Percentiles rank a stretch among this genome's conserved stretches.
Conservation (phyloP, 2,888 invertebrate genomes). For the Euproctis similis region DNA sequence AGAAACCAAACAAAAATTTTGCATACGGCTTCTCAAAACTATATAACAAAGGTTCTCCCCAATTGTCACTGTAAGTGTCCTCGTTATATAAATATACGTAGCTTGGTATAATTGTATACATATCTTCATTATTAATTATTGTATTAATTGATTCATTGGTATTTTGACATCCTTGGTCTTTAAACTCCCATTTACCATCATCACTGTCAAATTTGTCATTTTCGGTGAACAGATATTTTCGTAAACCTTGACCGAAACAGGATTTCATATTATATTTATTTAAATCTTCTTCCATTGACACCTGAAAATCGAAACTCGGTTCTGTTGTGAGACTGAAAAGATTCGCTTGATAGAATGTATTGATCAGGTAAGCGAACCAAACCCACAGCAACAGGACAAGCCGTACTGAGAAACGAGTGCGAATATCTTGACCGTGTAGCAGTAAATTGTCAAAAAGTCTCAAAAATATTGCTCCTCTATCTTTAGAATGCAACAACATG, state of each 20-base stretch:
- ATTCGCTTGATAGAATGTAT: slow-evolving; percentile 25
- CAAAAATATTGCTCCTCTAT: slow-evolving; percentile 20
- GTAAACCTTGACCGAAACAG: slow-evolving; percentile 34
- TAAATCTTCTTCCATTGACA: slow-evolving; percentile 27
- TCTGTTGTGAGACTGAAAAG: slow-evolving; percentile 30
- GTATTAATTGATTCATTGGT: neutral
- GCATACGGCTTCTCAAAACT: slow-evolving; percentile 7
- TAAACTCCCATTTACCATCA: neutral
- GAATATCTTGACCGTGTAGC: slow-evolving; percentile 18
- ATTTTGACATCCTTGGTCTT: slow-evolving; percentile 12
- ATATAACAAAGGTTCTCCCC: slow-evolving; percentile 4
- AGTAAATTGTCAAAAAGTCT: slow-evolving; percentile 28
- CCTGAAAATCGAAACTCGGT: slow-evolving; percentile 28
- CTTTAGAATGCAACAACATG: slow-evolving; percentile 11
- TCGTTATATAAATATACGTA: slow-evolving; percentile 2
- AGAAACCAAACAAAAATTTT: slow-evolving; percentile 7
- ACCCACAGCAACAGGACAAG: slow-evolving; percentile 26
- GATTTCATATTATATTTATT: slow-evolving; percentile 24
- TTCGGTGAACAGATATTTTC: slow-evolving; percentile 11
- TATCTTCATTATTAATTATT: slow-evolving; percentile 1
- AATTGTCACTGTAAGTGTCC: slow-evolving; percentile 2
- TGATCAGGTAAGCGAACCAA: slow-evolving; percentile 30
- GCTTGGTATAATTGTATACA: slow-evolving; percentile 4
- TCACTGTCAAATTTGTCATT: neutral
- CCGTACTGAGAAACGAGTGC: slow-evolving; percentile 12